phyloP scores from a whole-genome alignment of 2,888 invertebrate species.

The Cephus sareptanus region DNA sequence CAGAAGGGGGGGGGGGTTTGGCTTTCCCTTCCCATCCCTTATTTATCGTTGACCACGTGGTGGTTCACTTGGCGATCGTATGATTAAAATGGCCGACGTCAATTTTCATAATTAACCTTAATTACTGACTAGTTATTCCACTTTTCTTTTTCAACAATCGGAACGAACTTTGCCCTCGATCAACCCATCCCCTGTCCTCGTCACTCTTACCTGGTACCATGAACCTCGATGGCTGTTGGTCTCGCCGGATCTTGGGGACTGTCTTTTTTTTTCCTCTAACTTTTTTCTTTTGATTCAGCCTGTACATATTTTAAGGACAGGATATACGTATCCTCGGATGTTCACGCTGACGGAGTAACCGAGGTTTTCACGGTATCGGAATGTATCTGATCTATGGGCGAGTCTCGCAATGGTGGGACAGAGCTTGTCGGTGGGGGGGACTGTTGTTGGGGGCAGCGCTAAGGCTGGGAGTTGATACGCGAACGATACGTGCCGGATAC shows the following conservation, averaged over 20 bases:
- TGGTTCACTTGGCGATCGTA: background rate
- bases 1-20: background rate
- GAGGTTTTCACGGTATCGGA: slow-evolving; percentile 38
- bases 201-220: background rate
- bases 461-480: slow-evolving; percentile 41
- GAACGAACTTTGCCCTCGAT: background rate
- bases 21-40: background rate
- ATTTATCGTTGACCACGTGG: background rate
- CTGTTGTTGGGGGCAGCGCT: background rate
- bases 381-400: slow-evolving; percentile 42
- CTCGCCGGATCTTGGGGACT: background rate
- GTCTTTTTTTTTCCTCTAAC: background rate
- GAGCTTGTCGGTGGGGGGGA: slow-evolving; percentile 10
- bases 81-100: background rate
- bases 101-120: background rate
- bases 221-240: background rate
- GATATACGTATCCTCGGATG: background rate
- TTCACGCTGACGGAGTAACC: background rate
- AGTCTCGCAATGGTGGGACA: slow-evolving; percentile 35
- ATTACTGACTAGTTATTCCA: background rate
- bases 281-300: background rate
- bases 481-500: slow-evolving; percentile 35
- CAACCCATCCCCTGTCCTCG: background rate
- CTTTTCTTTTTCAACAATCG: background rate
- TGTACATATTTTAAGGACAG: background rate